Evolutionary conservation across 2,113 vertebrate species (phyloP).

Genomic region (Zapornia atra): DNA sequence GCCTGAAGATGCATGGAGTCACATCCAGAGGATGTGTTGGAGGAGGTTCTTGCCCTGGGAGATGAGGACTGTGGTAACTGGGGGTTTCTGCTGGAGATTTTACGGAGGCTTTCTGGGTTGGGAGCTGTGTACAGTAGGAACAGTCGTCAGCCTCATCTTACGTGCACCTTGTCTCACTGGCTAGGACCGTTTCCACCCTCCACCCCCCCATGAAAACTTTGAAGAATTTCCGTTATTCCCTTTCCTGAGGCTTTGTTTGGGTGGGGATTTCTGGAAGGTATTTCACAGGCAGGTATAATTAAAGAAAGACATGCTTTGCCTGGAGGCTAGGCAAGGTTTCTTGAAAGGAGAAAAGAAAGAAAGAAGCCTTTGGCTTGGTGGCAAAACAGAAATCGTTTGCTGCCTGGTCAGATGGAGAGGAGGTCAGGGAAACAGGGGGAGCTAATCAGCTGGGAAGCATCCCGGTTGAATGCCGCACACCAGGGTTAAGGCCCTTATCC

Average conservation of each 20-base stretch:
- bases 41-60: not conserved
- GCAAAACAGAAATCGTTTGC: constrained; percentile 22
- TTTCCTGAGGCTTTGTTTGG: constrained; percentile 66
- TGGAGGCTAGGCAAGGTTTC: constrained; percentile 4
- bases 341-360: constrained; percentile 2
- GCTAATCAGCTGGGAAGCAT: constrained; percentile 44
- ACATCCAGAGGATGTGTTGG: not conserved
- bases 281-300: constrained; percentile 67
- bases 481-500: constrained; percentile 28
- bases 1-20: fast-evolving
- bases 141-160: constrained; percentile 44
- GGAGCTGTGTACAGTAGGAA: constrained; percentile 25
- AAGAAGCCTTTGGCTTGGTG: not conserved
- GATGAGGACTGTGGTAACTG: not conserved
- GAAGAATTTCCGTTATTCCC: constrained; percentile 69
- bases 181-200: constrained; percentile 16
- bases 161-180: constrained; percentile 39
- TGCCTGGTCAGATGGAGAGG: not conserved
- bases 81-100: not conserved
- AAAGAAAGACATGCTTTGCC: constrained; percentile 45
- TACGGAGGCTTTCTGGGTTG: not conserved
- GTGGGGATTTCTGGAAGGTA: constrained; percentile 68
- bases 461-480: not conserved
- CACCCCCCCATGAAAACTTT: not conserved
- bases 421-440: not conserved